Percentiles rank a stretch among this genome's conserved stretches.
Conservation (phyloP, 2,797 vertebrate genomes). For the Xenops minutus region DNA sequence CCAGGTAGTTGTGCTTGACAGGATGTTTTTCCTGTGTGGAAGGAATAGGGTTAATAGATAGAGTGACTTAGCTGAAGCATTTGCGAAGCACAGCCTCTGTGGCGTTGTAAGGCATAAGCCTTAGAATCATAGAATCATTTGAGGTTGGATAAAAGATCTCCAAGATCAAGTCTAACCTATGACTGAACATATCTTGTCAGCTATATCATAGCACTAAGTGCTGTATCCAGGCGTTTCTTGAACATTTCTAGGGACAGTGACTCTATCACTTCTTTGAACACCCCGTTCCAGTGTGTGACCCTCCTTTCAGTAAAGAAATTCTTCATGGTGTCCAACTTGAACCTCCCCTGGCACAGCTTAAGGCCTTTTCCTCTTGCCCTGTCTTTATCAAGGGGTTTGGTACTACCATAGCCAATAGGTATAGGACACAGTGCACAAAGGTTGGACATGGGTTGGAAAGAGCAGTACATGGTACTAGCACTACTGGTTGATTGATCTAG, state of each 20-base stretch:
- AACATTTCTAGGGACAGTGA: neutral
- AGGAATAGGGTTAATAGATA: neutral
- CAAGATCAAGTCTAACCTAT: neutral
- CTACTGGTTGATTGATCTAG: neutral
- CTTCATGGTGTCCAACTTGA: neutral
- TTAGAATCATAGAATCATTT: neutral
- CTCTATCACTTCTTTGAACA: neutral
- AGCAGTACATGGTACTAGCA: neutral
- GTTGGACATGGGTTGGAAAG: neutral
- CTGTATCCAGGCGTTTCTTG: neutral
- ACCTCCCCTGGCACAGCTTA: neutral
- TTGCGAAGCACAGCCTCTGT: neutral
- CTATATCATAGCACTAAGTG: neutral
- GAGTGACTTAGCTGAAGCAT: neutral
- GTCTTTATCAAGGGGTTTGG: neutral
- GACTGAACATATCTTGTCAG: neutral
- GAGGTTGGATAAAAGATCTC: neutral
- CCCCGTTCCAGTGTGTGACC: neutral
- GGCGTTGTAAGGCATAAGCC: neutral
- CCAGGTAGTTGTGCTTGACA: conserved; percentile 77
- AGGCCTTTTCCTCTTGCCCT: neutral
- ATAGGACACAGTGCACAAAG: neutral
- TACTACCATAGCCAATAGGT: neutral
- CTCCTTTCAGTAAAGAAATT: neutral
- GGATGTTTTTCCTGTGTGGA: conserved; percentile 75